phyloP scores from a whole-genome alignment of 2,113 vertebrate genomes.

The Nycticorax nycticorax region DNA sequence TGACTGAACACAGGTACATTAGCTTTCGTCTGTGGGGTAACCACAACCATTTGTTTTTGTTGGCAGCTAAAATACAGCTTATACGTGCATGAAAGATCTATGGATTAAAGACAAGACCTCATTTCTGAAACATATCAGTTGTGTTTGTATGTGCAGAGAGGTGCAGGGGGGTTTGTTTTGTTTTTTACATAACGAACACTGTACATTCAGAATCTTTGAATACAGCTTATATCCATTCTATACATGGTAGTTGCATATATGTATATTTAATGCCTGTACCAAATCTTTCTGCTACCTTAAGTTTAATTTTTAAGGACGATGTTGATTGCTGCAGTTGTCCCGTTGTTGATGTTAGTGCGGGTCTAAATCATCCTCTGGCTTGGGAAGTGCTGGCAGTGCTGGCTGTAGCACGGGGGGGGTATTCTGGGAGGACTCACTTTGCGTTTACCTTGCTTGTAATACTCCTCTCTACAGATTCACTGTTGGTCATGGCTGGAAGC shows the following conservation, averaged over 20 bases:
- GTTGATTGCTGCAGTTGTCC: not conserved
- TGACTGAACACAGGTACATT: not conserved
- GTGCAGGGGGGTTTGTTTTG: not conserved
- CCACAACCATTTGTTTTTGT: not conserved
- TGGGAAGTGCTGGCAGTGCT: not conserved
- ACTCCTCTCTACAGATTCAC: not conserved
- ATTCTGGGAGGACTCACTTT: accelerated
- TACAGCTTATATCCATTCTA: not conserved
- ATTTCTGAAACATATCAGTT: not conserved
- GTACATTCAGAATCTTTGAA: not conserved
- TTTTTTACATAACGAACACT: not conserved
- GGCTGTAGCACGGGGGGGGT: accelerated
- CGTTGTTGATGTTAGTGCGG: not conserved
- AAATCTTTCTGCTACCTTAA: not conserved
- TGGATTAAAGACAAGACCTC: not conserved
- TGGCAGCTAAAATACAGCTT: not conserved
- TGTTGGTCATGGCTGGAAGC: not conserved
- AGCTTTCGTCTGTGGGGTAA: not conserved
- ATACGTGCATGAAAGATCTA: not conserved
- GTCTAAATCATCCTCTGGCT: not conserved
- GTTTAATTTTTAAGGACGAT: not conserved
- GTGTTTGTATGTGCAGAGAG: not conserved
- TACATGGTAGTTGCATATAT: not conserved
- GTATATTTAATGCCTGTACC: not conserved
- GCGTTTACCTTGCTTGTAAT: not conserved